A percentile compares a stretch with the other conserved stretches of the same genome.
Conservation (phyloP, 1,140 invertebrate species). For the Atta colombica region DNA sequence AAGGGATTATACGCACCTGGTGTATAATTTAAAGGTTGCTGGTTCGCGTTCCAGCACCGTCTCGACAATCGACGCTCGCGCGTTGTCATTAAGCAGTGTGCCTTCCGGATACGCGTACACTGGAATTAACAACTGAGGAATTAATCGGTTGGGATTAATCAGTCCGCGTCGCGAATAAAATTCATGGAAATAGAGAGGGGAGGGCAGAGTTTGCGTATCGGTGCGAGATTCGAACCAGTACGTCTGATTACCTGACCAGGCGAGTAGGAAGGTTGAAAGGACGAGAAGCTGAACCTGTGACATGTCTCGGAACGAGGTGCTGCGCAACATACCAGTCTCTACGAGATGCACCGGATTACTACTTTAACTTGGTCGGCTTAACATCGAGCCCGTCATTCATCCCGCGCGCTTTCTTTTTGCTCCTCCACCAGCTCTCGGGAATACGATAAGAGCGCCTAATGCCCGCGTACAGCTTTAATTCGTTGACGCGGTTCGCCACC, state of each 20-base stretch:
- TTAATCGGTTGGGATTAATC: neutral
- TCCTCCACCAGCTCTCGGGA: conserved; percentile 64
- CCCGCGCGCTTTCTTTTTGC: conserved; percentile 74
- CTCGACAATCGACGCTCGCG: conserved; percentile 73
- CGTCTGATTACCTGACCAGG: conserved; percentile 65
- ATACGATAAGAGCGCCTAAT: conserved; percentile 24
- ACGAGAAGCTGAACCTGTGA: conserved; percentile 61
- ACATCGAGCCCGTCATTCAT: conserved; percentile 72
- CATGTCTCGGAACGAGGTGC: conserved; percentile 62
- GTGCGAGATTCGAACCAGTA: neutral
- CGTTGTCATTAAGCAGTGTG: conserved; percentile 75
- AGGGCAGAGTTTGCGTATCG: neutral
- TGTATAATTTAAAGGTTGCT: conserved; percentile 80
- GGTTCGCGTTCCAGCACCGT: conserved; percentile 77
- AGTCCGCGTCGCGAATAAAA: neutral
- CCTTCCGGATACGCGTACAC: conserved; percentile 70
- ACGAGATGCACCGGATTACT: conserved; percentile 75
- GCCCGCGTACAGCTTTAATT: neutral
- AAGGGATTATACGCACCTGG: conserved; percentile 70
- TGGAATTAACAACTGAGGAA: conserved; percentile 47
- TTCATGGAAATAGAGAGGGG: neutral
- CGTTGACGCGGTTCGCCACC: neutral
- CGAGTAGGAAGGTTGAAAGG: conserved; percentile 56
- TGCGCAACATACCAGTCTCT: conserved; percentile 60
- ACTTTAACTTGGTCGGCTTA: conserved; percentile 74